These are phyloP conservation scores for Ornithorhynchus anatinus DNA, from an alignment of 2,113 vertebrate species.

Conservation along the genomic window DNA sequence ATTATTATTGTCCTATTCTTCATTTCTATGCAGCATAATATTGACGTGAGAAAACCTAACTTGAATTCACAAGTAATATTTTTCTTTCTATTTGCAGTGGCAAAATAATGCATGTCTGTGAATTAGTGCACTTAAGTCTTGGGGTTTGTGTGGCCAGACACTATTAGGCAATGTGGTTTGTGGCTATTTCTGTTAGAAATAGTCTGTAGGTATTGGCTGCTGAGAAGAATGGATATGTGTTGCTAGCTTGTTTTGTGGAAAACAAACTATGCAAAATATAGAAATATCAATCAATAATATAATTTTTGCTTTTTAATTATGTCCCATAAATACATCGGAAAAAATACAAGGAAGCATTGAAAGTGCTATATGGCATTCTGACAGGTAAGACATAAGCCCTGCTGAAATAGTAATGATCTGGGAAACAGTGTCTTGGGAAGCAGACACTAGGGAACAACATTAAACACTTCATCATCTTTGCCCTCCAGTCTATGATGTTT, in stretches of 20 bases:
- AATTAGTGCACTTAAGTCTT: no score
- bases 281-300: conserved; percentile 2
- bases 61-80: conserved; percentile 9
- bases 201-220: neutral
- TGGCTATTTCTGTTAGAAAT: neutral
- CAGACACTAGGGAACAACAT: conserved; percentile 30
- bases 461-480: conserved; percentile 46
- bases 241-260: neutral
- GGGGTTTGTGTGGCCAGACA: no score
- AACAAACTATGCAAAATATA: neutral
- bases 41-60: neutral
- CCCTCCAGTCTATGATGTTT: conserved; percentile 39
- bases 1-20: conserved; percentile 46
- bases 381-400: conserved; percentile 6
- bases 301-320: neutral
- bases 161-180: conserved; percentile 5
- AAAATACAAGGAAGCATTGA: neutral
- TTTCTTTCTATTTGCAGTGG: neutral
- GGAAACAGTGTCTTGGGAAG: neutral
- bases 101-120: conserved; percentile 9
- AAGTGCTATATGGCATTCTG: neutral
- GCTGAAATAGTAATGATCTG: conserved; percentile 31
- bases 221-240: neutral
- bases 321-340: neutral
- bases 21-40: conserved; percentile 11